Conservation (phyloP, 2,113 vertebrate genomes). For the Varanus salvator region DNA sequence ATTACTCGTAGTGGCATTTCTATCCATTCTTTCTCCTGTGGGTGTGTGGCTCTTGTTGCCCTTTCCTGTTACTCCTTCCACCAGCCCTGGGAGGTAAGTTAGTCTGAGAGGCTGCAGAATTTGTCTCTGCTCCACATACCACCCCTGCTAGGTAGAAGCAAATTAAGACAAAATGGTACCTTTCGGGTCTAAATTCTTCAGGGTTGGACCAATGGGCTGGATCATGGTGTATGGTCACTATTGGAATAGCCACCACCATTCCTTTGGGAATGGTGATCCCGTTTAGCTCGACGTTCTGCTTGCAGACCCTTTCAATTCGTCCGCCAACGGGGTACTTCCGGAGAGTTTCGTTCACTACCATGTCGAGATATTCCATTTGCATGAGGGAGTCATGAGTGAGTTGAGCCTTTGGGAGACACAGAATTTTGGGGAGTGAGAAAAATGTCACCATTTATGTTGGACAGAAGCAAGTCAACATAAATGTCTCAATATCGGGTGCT, state of each 20-base stretch:
- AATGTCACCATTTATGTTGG: not conserved
- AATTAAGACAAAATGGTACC: slow-evolving; percentile 68
- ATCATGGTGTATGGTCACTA: slow-evolving; percentile 66
- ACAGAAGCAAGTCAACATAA: not conserved
- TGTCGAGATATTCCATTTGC: slow-evolving; percentile 86
- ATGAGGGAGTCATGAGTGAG: slow-evolving; percentile 76
- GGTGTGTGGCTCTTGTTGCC: not conserved
- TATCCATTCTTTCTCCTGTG: not conserved
- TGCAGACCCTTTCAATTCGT: slow-evolving; percentile 81
- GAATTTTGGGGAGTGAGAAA: not conserved
- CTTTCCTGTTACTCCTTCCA: not conserved
- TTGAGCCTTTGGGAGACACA: slow-evolving; percentile 37
- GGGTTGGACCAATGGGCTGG: slow-evolving; percentile 82
- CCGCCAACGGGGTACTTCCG: slow-evolving; percentile 76
- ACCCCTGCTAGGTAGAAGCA: not conserved
- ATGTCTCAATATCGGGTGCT: not conserved
- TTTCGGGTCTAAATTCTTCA: slow-evolving; percentile 86
- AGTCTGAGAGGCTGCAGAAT: not conserved
- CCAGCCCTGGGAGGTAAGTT: not conserved
- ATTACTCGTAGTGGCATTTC: not conserved
- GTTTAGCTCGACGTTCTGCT: slow-evolving; percentile 80
- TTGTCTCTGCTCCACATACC: not conserved
- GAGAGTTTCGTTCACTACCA: slow-evolving; percentile 79
- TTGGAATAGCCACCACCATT: slow-evolving; percentile 72
- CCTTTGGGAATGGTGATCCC: slow-evolving; percentile 84